A percentile compares a stretch with the other conserved stretches of the same genome.
These are phyloP conservation scores for Pithys albifrons DNA, from an alignment of 2,113 vertebrate species.

Conservation along the genomic window DNA sequence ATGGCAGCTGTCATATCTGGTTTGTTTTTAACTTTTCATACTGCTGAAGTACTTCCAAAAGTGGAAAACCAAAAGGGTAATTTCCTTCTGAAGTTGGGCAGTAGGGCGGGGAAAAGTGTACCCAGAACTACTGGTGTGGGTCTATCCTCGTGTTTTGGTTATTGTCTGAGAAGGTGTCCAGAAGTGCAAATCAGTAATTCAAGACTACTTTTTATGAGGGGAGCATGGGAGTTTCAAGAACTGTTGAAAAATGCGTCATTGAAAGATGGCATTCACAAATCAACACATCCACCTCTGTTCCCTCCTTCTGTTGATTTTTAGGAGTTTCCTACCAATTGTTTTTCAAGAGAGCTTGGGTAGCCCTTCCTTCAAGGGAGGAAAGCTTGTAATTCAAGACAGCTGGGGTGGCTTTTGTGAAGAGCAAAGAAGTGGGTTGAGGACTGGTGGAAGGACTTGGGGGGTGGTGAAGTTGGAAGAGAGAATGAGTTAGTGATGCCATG, in stretches of 20 bases:
- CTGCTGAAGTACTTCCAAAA: neutral
- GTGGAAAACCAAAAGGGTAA: neutral
- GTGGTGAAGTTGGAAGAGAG: neutral
- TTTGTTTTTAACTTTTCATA: neutral
- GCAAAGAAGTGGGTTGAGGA: neutral
- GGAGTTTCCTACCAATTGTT: neutral
- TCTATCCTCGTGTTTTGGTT: neutral
- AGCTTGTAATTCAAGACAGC: neutral
- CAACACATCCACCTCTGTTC: neutral
- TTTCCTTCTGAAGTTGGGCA: neutral
- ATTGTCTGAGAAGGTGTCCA: neutral
- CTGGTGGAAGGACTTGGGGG: neutral
- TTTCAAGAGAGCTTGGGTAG: neutral
- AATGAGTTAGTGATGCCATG: neutral
- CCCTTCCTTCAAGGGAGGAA: neutral
- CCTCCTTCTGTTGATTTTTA: neutral
- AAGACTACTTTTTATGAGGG: neutral
- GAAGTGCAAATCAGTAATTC: neutral
- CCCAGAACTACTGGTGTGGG: neutral
- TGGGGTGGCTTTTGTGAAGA: neutral
- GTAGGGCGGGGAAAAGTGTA: neutral
- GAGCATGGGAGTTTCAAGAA: neutral
- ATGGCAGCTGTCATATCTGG: rapidly evolving
- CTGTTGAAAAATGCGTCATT: neutral
- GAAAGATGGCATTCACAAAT: neutral